A percentile compares a stretch with the other conserved stretches of the same genome.
phyloP scores from a whole-genome alignment of 2,113 vertebrate genomes.

The Ctenomys sociabilis region DNA sequence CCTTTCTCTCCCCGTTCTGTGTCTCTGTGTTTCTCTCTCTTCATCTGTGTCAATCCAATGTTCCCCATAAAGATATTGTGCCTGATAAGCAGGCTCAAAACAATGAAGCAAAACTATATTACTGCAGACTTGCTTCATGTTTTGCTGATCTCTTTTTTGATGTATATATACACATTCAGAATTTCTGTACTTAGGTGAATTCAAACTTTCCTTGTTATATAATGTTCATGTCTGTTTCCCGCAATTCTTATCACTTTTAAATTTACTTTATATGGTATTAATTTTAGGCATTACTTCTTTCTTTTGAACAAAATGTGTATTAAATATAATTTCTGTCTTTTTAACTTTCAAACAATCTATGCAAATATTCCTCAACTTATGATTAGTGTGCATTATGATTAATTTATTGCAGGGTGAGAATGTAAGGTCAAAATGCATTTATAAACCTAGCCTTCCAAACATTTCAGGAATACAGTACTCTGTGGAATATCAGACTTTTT shows the following conservation, averaged over 20 bases:
- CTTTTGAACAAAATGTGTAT: background rate
- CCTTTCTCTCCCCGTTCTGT: too few relatives aligned
- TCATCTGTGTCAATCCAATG: background rate
- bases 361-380: background rate
- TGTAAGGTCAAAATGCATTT: background rate
- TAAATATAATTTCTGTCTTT: background rate
- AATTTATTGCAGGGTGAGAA: background rate
- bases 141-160: background rate
- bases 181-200: background rate
- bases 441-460: background rate
- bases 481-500: background rate
- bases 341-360: background rate
- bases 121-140: background rate
- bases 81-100: background rate
- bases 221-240: background rate
- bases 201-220: background rate
- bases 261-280: background rate
- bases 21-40: background rate
- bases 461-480: background rate
- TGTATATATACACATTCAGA: background rate
- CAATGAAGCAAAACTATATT: background rate
- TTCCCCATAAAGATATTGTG: background rate
- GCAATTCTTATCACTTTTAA: background rate
- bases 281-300: background rate
- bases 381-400: background rate